Evolutionary conservation across 1,140 invertebrate species (phyloP), one percentile per base, ranked within the genome.

Genomic region (Melitaea cinxia): DNA sequence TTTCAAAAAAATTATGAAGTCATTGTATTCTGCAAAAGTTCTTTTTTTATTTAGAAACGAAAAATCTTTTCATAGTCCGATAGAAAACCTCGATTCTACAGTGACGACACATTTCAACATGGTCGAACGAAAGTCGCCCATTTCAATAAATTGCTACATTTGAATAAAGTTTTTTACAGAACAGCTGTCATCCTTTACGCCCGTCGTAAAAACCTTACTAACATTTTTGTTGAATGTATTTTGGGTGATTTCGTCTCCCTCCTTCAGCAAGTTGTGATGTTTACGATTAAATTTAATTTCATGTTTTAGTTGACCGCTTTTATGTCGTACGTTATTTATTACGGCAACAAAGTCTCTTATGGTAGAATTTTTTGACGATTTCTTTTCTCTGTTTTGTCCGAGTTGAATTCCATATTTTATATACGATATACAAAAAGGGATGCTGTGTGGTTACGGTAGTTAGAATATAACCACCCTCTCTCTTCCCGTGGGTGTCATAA

Each of bases 151-250:
- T 33, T 45, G 56, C 30, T 28, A 60, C 52, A 61, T 70, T 65
- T 60, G 68, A 70, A 65, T 70, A 61, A 70, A 60, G 49, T 70
- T 70, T 65, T n/a, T 61, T 70, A 70, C 62, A 70, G 21, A 56
- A 47, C 68, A 70, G 68, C 52, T 70, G 68, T 57, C 68, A 61
- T 49, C 30, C 58, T 70, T 61, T 57, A 70, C 35, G 33, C 33
- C 52, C 17, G 24, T 61, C 68, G 62, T 70, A 70, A 70, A 67
- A 49, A 52, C 49, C 39, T 23, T 19, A 23, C 19, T 26, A 47
- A 3, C 9, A 37, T 49, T 58, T 28, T 28, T 26, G n/a, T 5
- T 14, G 55, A 45, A 28, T 30, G 23, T 57, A 57, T 1, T 57
- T 28, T 37, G 23, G 35, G 28, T n/a, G 6, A 45, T 58, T 58